Evolutionary conservation across 2,888 invertebrate genomes (phyloP).

Genomic region (Stegana nigrithorax): DNA sequence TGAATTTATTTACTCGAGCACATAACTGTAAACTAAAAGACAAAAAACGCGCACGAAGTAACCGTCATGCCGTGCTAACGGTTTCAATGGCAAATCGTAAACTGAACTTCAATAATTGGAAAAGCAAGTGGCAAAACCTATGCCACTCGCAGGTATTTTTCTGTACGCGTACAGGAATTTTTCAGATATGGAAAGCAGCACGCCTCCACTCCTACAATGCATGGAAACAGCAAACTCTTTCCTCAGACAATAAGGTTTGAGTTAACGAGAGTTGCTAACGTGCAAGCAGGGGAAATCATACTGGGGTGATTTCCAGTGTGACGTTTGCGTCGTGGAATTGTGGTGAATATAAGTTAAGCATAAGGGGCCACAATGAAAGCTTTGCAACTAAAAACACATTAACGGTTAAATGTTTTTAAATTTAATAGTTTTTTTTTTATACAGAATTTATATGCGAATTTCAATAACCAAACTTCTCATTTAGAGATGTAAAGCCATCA

Average conservation of each 20-base stretch:
- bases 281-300: no score
- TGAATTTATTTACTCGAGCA: no score
- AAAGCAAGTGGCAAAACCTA: conserved; percentile 59
- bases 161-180: conserved; percentile 50
- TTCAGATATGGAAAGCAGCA: no score
- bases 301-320: no score
- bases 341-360: no score
- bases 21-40: no score
- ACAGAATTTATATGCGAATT: no score
- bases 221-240: conserved; percentile 30
- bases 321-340: no score
- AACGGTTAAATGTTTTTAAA: no score
- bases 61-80: conserved; percentile 54
- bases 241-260: conserved; percentile 19
- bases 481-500: conserved; percentile 81
- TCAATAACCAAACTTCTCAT: conserved; percentile 83
- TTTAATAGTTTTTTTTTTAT: no score
- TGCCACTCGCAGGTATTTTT: conserved; percentile 42
- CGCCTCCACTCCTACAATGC: background rate
- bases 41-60: no score
- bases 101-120: conserved; percentile 59
- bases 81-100: conserved; percentile 64
- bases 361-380: background rate
- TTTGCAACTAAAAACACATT: background rate
- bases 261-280: conserved; percentile 16